A percentile compares a stretch with the other conserved stretches of the same genome.
Conservation (phyloP, 2,888 invertebrate species). For the Rhaphigaster nebulosa region DNA sequence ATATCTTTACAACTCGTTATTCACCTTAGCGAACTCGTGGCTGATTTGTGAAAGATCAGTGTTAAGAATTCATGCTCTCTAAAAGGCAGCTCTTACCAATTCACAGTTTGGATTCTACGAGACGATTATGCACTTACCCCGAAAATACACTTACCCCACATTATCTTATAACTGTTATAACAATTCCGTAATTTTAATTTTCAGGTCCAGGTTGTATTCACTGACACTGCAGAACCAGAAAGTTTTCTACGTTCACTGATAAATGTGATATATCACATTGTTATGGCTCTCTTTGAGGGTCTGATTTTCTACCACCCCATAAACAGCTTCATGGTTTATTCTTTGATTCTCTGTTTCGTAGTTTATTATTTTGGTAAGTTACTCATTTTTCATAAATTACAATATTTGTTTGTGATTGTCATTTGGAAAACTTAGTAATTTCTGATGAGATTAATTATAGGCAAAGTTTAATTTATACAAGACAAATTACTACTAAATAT, state of each 20-base stretch:
- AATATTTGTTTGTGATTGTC: background rate
- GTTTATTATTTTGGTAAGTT: conserved; percentile 40
- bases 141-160: too few species aligned
- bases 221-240: conserved; percentile 28
- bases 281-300: conserved; percentile 13
- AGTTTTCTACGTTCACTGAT: conserved; percentile 19
- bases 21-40: too few species aligned
- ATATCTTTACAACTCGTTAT: too few species aligned
- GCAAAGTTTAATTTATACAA: too few species aligned
- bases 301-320: conserved; percentile 1
- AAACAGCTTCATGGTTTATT: conserved; percentile 41
- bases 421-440: background rate
- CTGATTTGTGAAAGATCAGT: too few species aligned
- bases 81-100: too few species aligned
- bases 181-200: background rate
- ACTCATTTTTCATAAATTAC: background rate
- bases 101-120: too few species aligned
- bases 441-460: background rate
- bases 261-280: conserved; percentile 28
- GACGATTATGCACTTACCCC: too few species aligned
- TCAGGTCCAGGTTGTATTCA: conserved; percentile 18
- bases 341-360: background rate
- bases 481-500: too few species aligned
- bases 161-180: too few species aligned
- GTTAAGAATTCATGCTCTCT: too few species aligned